These are phyloP conservation scores for Callosobruchus maculatus DNA, from an alignment of 2,888 invertebrate genomes.

Conservation along the genomic window DNA sequence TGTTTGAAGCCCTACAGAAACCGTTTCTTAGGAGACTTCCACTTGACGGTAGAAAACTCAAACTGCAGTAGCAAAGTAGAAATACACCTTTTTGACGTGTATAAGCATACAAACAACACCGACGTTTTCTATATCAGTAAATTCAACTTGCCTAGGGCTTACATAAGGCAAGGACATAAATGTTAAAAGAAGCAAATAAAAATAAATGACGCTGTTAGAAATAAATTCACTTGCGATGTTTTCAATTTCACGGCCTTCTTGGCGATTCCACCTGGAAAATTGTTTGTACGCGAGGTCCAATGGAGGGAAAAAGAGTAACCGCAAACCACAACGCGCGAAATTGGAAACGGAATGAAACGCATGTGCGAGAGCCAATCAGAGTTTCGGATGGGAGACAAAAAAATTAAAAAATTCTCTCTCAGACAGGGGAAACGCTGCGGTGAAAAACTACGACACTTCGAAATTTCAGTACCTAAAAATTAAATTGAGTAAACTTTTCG, in stretches of 20 bases:
- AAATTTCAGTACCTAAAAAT: too few relatives aligned
- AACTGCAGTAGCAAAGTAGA: neutral
- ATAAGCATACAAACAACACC: neutral
- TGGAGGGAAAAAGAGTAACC: neutral
- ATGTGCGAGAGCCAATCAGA: too few relatives aligned
- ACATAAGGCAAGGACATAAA: neutral
- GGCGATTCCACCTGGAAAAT: constrained; percentile 4
- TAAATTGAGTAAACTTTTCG: too few relatives aligned
- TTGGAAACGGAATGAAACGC: neutral
- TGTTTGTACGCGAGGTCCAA: neutral
- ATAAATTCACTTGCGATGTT: constrained; percentile 1
- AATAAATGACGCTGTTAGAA: neutral
- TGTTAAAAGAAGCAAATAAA: neutral
- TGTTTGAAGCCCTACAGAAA: too few relatives aligned
- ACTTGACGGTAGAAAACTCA: neutral
- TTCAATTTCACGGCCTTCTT: constrained; percentile 3
- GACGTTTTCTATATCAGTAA: too few relatives aligned
- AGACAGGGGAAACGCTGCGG: too few relatives aligned
- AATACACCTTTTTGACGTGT: neutral
- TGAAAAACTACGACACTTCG: too few relatives aligned
- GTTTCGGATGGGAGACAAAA: too few relatives aligned
- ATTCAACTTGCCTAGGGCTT: too few relatives aligned
- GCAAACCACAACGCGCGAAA: neutral
- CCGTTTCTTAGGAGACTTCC: too few relatives aligned
- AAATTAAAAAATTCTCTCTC: too few relatives aligned